A percentile compares a stretch with the other conserved stretches of the same genome.
Conservation (phyloP, 1,140 invertebrate species). For the Danaus plexippus region DNA sequence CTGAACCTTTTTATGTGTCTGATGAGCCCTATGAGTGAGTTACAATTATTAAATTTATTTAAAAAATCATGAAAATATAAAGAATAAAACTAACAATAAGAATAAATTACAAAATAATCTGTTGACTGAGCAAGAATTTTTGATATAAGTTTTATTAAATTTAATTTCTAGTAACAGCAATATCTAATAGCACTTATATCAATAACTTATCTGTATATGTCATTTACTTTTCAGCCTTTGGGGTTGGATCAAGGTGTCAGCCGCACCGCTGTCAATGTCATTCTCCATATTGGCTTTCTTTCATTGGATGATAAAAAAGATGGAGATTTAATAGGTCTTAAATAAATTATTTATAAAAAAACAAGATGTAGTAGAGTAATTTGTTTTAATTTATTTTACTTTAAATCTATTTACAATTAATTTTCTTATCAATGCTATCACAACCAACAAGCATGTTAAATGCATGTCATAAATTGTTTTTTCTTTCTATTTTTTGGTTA, state of each 20-base stretch:
- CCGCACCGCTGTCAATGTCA: slow-evolving; percentile 81
- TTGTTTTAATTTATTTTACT: slow-evolving; percentile 3
- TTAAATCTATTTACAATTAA: slow-evolving; percentile 9
- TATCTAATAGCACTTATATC: neutral
- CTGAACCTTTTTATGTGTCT: slow-evolving; percentile 76
- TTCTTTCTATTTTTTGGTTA: slow-evolving; percentile 6
- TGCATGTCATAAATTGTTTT: slow-evolving; percentile 3
- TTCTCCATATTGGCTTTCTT: slow-evolving; percentile 82
- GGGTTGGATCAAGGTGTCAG: slow-evolving; percentile 82
- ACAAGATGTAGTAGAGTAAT: slow-evolving; percentile 8
- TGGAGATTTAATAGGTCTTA: slow-evolving; percentile 62
- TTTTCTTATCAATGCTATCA: neutral
- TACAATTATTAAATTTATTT: slow-evolving; percentile 10
- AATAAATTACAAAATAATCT: neutral
- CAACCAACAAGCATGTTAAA: slow-evolving; percentile 3
- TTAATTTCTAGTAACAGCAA: neutral
- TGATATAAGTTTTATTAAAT: neutral
- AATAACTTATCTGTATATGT: slow-evolving; percentile 7
- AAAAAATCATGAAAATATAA: neutral
- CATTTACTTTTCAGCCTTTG: slow-evolving; percentile 76
- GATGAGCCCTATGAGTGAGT: slow-evolving; percentile 81
- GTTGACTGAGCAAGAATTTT: neutral
- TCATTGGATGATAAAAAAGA: slow-evolving; percentile 82
- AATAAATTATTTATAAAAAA: slow-evolving; percentile 5
- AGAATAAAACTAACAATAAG: too few relatives aligned